Conservation (phyloP, 2,888 invertebrate species). For the Lysandra bellargus region DNA sequence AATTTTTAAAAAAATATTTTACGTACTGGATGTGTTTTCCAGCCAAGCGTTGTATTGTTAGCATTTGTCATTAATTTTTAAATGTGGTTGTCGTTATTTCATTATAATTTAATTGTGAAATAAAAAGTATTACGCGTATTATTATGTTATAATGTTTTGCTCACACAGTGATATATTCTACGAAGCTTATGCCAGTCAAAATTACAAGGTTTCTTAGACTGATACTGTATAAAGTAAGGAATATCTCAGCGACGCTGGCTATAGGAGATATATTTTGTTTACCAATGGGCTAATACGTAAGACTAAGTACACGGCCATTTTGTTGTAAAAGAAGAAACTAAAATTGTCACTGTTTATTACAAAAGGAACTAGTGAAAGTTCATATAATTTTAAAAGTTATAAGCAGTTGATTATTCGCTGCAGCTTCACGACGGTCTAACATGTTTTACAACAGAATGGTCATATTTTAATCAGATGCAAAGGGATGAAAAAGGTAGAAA, state of each 20-base stretch:
- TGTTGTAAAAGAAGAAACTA: constrained; percentile 38
- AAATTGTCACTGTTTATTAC: background rate
- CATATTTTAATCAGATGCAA: background rate
- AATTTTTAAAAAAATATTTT: background rate
- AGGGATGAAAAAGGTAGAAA: background rate
- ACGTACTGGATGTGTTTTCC: background rate
- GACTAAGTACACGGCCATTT: constrained; percentile 22
- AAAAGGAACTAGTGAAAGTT: background rate
- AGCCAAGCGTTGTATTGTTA: constrained; percentile 38
- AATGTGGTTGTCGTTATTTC: constrained; percentile 36
- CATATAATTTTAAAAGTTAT: background rate
- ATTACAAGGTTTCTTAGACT: constrained; percentile 33
- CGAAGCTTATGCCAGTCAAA: constrained; percentile 18
- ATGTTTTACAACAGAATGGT: background rate
- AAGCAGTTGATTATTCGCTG: background rate
- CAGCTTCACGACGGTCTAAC: background rate
- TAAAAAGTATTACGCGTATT: constrained; percentile 31
- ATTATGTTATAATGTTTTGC: constrained; percentile 26
- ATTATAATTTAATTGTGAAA: constrained; percentile 30
- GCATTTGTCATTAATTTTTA: constrained; percentile 40
- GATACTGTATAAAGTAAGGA: constrained; percentile 32
- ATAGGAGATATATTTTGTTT: constrained; percentile 26
- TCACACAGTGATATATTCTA: constrained; percentile 11
- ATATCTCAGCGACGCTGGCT: constrained; percentile 31
- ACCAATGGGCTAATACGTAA: constrained; percentile 24